phyloP scores from a whole-genome alignment of 2,113 vertebrate species.

The Calidris pugnax region DNA sequence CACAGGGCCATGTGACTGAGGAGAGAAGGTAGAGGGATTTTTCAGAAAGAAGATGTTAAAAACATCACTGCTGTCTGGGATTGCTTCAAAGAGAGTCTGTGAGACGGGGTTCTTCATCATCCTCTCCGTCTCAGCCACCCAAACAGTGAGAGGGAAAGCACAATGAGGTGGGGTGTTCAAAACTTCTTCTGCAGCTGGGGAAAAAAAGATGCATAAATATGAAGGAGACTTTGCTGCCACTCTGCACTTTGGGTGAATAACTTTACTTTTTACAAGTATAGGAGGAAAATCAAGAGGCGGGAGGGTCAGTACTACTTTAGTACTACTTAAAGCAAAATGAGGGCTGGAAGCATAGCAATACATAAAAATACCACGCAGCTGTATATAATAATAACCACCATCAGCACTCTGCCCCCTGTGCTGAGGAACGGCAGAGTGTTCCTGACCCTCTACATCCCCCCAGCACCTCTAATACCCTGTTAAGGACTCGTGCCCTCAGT shows the following conservation, averaged over 20 bases:
- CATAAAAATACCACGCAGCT: not conserved
- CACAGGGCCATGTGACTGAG: not conserved
- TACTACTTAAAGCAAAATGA: not conserved
- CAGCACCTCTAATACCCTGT: not conserved
- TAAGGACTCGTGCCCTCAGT: fast-evolving
- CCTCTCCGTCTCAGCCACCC: not conserved
- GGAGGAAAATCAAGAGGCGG: not conserved
- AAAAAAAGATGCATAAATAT: not conserved
- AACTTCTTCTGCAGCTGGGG: not conserved
- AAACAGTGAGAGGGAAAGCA: not conserved
- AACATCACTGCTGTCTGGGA: not conserved
- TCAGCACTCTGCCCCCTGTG: fast-evolving
- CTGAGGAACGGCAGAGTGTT: not conserved
- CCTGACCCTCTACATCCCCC: not conserved
- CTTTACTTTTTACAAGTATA: not conserved
- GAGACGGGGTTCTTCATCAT: not conserved
- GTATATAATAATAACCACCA: not conserved
- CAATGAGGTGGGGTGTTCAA: not conserved
- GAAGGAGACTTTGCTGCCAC: not conserved
- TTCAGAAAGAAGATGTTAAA: not conserved
- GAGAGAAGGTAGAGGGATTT: not conserved
- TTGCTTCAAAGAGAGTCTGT: not conserved
- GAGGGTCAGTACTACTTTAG: not conserved
- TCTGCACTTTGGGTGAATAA: not conserved
- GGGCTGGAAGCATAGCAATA: not conserved